Percentiles rank a stretch among this genome's conserved stretches.
These are phyloP conservation scores for Caenorhabditis angaria DNA, from an alignment of 2,888 invertebrate genomes.

Conservation along the genomic window DNA sequence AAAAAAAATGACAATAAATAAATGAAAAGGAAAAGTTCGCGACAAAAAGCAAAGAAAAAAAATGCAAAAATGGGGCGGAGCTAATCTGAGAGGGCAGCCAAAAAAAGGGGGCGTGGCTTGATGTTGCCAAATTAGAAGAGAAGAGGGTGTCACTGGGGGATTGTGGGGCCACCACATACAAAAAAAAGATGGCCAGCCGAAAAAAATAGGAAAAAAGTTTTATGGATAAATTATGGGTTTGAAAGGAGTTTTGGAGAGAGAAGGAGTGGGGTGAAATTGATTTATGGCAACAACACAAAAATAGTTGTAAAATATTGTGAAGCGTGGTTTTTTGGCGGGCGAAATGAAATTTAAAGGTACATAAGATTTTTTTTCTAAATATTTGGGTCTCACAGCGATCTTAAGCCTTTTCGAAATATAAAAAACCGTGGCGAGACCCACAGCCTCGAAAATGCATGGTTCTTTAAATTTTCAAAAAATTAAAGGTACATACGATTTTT, in stretches of 20 bases:
- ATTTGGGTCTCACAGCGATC: too few relatives aligned
- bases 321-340: too few relatives aligned
- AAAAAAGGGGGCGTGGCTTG: neutral
- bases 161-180: neutral
- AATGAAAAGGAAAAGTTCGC: neutral
- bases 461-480: too few relatives aligned
- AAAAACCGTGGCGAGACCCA: too few relatives aligned
- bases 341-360: too few relatives aligned
- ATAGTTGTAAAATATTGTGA: too few relatives aligned
- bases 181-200: neutral
- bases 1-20: neutral
- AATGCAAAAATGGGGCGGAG: neutral
- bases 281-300: too few relatives aligned
- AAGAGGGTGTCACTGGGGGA: conserved; percentile 2
- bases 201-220: neutral
- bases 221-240: conserved; percentile 1
- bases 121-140: neutral
- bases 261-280: too few relatives aligned
- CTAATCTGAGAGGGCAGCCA: neutral
- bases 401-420: too few relatives aligned
- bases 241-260: neutral
- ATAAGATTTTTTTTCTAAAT: too few relatives aligned
- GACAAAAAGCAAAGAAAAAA: neutral
- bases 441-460: too few relatives aligned
- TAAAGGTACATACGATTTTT: too few relatives aligned